phyloP scores from a whole-genome alignment of 2,113 vertebrate genomes.

The Hypomesus transpacificus region DNA sequence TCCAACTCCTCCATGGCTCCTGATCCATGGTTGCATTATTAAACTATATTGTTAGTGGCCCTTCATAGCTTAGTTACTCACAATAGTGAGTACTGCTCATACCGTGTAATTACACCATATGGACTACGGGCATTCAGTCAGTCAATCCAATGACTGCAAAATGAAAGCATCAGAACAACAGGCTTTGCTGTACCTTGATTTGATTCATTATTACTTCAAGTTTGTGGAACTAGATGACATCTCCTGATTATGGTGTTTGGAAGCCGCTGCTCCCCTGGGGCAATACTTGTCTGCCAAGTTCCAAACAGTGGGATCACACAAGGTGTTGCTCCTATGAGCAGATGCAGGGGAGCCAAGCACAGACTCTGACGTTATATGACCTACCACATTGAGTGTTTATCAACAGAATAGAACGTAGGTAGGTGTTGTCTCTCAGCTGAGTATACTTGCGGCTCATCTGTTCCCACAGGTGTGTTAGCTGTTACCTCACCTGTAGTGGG shows the following conservation, averaged over 20 bases:
- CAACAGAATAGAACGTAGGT: conserved; percentile 1
- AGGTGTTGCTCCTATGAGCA: not conserved
- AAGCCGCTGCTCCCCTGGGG: not conserved
- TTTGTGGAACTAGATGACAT: not conserved
- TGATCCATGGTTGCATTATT: not conserved
- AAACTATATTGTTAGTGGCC: not conserved
- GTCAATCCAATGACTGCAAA: not conserved
- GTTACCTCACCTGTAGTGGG: conserved; percentile 14
- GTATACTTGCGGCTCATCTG: conserved; percentile 7
- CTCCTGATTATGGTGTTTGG: not conserved
- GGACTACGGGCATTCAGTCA: not conserved
- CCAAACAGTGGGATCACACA: not conserved
- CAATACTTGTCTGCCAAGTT: conserved; percentile 2
- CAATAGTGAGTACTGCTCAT: not conserved
- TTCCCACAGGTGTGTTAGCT: conserved; percentile 18
- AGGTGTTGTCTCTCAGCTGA: conserved; percentile 8
- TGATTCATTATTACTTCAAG: not conserved
- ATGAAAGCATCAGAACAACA: not conserved
- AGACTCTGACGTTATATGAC: conserved; percentile 1
- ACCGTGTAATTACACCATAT: not conserved
- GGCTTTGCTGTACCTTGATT: not conserved
- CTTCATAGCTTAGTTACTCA: not conserved
- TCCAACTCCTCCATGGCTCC: conserved; percentile 15
- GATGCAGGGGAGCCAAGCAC: not conserved
- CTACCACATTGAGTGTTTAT: conserved; percentile 6